Evolutionary conservation across 2,888 invertebrate genomes (phyloP).

Genomic region (Eupithecia dodoneata): DNA sequence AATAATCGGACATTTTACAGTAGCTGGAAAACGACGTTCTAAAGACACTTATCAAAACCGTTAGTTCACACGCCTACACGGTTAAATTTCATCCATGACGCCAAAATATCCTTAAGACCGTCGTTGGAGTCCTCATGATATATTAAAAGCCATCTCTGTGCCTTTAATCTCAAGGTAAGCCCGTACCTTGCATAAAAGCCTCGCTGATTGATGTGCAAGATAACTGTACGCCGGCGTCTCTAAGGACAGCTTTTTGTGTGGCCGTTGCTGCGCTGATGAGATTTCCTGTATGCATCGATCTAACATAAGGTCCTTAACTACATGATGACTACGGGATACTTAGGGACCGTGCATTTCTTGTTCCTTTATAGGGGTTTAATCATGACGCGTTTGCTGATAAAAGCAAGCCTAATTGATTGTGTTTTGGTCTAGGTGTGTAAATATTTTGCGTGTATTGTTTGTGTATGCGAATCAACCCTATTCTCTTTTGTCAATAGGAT

Average conservation of each 20-base stretch:
- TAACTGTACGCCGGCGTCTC: slow-evolving; percentile 36
- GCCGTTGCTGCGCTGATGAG: slow-evolving; percentile 30
- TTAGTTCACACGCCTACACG: no score
- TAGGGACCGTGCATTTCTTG: background rate
- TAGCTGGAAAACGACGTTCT: no score
- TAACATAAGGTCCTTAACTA: slow-evolving; percentile 29
- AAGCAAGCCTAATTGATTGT: slow-evolving; percentile 2
- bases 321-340: background rate
- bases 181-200: slow-evolving; percentile 30
- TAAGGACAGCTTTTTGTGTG: slow-evolving; percentile 38
- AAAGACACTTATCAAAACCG: no score
- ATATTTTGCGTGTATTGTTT: slow-evolving; percentile 21
- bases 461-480: slow-evolving; percentile 15
- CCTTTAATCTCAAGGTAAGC: slow-evolving; percentile 18
- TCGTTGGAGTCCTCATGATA: background rate
- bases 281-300: slow-evolving; percentile 38
- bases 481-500: slow-evolving; percentile 37
- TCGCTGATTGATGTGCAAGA: slow-evolving; percentile 34
- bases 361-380: background rate
- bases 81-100: background rate
- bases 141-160: background rate
- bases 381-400: background rate
- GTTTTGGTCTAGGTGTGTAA: slow-evolving; percentile 19
- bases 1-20: no score
- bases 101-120: background rate